Base-by-base conservation (phyloP, 2,888 invertebrate genomes). In the Eupelmus urozonus region DNA sequence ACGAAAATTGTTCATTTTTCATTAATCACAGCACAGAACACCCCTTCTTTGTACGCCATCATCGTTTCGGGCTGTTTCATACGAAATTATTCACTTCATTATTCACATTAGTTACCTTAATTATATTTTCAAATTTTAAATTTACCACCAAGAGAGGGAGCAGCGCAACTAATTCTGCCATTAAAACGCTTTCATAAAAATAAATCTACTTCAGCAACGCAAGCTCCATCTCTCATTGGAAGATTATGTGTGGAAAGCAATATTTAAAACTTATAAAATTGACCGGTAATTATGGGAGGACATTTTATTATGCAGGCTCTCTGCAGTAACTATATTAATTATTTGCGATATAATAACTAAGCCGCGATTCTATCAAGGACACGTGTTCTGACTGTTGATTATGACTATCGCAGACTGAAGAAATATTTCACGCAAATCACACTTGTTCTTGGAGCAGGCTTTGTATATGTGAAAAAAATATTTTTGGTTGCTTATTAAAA, bases 11-110 rank as follows among this genome's bases (percentile, higher is more conserved):
- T 81, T 65, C 65, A 70, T 71, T 66, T 78, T 73, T 72, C 53
- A 75, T 75, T 18, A 55, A 76, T 80, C 81, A 82, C 76, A 83
- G 84, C 84, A 73, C 83, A 85, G 85, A 85, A 83, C 85, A 85
- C 84, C 82, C 81, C 84, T 80, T 81, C 63, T 85, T 85, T 85
- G 83, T 85, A 85, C 84, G 82, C 82, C 82, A 74, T 83, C 83
- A 84, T 85, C 84, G 79, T 84, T 84, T 85, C 80, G 83, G 84
- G 84, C 84, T 84, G 84, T 83, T 83, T 79, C 78, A 73, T 62
- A 57, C 42, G 76, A 57, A 55, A 77, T 80, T 81, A 79, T 81
- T 80, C 55, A 49, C 63, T 71, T 76, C 42, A 80, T 72, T 40
- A 72, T 67, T 57, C 60, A 40, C 63, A 57, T 65, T 42, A 70